Evolutionary conservation across 2,888 invertebrate species (phyloP), one percentile per base, ranked within the genome.

Genomic region (Dasysyrphus albostriatus): DNA sequence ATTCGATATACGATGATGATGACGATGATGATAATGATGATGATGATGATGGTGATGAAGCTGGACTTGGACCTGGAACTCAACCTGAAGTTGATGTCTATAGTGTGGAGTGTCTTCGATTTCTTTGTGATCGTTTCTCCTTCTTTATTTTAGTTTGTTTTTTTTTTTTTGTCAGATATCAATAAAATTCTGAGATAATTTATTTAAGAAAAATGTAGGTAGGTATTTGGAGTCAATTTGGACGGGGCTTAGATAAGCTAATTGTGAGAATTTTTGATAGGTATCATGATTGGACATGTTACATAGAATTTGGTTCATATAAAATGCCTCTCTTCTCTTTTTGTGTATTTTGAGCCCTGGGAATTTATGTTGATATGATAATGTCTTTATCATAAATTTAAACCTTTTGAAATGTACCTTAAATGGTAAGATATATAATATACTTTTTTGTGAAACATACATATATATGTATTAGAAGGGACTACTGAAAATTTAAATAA

Each of bases 261-360:
- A 87, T 87, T 87, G 78, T 82, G 74, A 75, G 87, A 87, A 87
- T 78, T 87, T 82, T 87, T 87, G 87, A 87, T 83, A 67, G 82
- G 72, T 83, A 83, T 83, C 87, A 59, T 29, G 87, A 87, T 83
- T 87, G 75, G 78, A 87, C 75, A 67, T 83, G 78, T 83, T 78
- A 78, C n/a, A 24, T 24, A 67, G 83, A 75, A 82, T 74, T 82
- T 78, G 14, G 67, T 34, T 67, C 16, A 49, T 47, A 49, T 47
- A 44, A n/a, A n/a, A 65, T 34, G 12, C 5, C 47, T 47, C 16
- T 65, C 3, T 24, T 24, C 3, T 24, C 3, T 24, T 24, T 3
- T 56, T 32, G 7, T 32, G 7, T 24, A 3, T 7, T 63, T n/a
- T 29, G 32, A 16, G 29, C 65, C 32, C 42, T 65, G 47, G 65